Base-by-base conservation (phyloP, 2,888 invertebrate species). In the Cyaniris semiargus region DNA sequence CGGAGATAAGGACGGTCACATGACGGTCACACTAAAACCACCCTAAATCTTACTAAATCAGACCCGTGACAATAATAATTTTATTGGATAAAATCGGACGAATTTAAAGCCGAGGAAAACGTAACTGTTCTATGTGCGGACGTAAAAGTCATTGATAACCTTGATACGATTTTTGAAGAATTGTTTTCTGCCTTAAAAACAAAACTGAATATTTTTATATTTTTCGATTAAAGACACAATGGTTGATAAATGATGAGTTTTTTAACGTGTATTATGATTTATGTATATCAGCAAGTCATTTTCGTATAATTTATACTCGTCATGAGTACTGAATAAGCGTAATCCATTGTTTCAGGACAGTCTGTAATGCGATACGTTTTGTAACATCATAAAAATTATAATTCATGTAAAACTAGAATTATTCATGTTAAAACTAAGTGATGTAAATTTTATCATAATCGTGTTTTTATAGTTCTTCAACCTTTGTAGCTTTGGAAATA, bases 221-320 rank as follows among this genome's bases (percentile, higher is more conserved):
- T 0, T 23, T 66, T 27, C 15, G 27, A 66, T 23, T 66, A 13
- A 27, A 3, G 5, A 66, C 10, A 66, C 27, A 66, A 66, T 66
- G 66, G 66, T 66, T 66, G 66, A 66, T 66, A 23, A 31, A 13
- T 66, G 66, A 66, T 27, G 66, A 21, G 66, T 66, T 31, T 23
- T 21, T 66, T 31, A 27, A 31, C 66, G 18, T 31, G 27, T n/a
- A n/a, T n/a, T n/a, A n/a, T n/a, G n/a, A n/a, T n/a, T n/a, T n/a
- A n/a, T n/a, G n/a, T 23, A 23, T 60, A 60, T 60, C 23, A 60
- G 60, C 60, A 23, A 60, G 60, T 13, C 21, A 66, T 31, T 66
- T 66, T 66, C 15, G 66, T 27, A 66, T 66, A 66, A 66, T 66
- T 66, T 66, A 27, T 66, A 66, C 27, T 13, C 6, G 27, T 15